Base-by-base conservation (phyloP, 2,113 vertebrate genomes). In the Larimichthys polyactis region DNA sequence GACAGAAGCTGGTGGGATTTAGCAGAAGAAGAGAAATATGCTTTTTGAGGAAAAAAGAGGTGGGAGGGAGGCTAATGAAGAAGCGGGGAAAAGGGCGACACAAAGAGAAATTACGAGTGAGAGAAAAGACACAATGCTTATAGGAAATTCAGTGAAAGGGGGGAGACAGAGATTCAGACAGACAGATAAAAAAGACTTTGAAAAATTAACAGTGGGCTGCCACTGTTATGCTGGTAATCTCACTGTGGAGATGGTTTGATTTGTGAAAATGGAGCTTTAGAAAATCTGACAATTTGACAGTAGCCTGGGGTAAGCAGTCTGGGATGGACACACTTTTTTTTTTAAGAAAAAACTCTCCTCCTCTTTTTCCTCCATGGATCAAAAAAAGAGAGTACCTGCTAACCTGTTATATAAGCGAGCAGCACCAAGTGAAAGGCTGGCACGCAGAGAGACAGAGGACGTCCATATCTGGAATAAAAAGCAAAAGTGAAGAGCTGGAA, bases 231-330 rank as follows among this genome's bases (percentile, higher is more conserved):
- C 32, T 68, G 32, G 75, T 78, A 68, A 80, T 85, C 74, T 71
- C 32, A 77, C 78, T 9, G 65, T 54, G 48, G 66, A 79, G 69
- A 72, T 48, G 57, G 68, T 71, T 72, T 81, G 87, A 89, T 87
- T 89, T 81, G 72, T 68, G 57, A 79, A 87, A 86, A 78, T 58
- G 36, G 68, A 88, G 43, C 51, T 76, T 71, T 75, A 75, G 74
- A 86, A 85, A 89, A 80, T 67, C 55, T 78, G 84, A 90, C 78
- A 85, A 49, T 71, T 79, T 82, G 85, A 90, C 87, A 85, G 74
- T 78, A 83, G 85, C 89, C 87, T 20, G 55, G 68, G 86, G 87
- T 82, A 20, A 84, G 69, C n/a, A 49, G 55, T 71, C 43, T 44
- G 55, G 70, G 86, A 75, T 51, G 27, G 46, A 63, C 80, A 65